These are phyloP conservation scores for Coilia nasus DNA, from an alignment of 2,797 vertebrate genomes.

Conservation along the genomic window DNA sequence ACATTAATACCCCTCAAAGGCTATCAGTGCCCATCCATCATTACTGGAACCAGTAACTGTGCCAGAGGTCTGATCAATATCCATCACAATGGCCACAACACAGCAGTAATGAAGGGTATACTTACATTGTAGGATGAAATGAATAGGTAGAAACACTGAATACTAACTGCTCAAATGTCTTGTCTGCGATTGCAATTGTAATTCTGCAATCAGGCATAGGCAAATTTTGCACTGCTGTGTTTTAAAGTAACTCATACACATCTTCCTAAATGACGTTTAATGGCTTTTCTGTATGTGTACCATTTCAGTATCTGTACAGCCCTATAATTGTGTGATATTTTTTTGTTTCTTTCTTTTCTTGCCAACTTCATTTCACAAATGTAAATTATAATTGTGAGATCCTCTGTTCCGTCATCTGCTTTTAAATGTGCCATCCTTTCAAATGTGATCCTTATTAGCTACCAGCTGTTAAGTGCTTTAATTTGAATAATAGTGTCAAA, in stretches of 20 bases:
- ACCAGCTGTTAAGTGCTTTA: background rate
- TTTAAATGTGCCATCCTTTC: conserved; percentile 10
- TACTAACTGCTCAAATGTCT: background rate
- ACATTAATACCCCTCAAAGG: background rate
- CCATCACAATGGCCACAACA: conserved; percentile 1
- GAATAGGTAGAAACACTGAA: background rate
- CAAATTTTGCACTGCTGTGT: background rate
- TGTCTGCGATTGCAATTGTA: background rate
- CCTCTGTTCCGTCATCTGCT: background rate
- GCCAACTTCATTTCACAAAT: background rate
- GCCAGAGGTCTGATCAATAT: conserved; percentile 12
- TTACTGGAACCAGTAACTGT: background rate
- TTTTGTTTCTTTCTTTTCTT: background rate
- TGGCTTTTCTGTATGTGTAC: no score
- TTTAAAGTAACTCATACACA: background rate
- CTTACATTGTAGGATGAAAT: background rate
- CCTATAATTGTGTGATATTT: background rate
- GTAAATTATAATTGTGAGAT: background rate
- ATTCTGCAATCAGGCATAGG: background rate
- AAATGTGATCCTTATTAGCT: background rate
- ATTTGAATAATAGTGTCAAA: background rate
- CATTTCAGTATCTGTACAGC: no score
- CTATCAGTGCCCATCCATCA: background rate
- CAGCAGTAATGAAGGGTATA: background rate
- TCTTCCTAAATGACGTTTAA: background rate